Percentiles rank a stretch among this genome's conserved stretches.
These are phyloP conservation scores for Drosophila kurseongensis DNA, from an alignment of 1,140 invertebrate species.

Conservation along the genomic window DNA sequence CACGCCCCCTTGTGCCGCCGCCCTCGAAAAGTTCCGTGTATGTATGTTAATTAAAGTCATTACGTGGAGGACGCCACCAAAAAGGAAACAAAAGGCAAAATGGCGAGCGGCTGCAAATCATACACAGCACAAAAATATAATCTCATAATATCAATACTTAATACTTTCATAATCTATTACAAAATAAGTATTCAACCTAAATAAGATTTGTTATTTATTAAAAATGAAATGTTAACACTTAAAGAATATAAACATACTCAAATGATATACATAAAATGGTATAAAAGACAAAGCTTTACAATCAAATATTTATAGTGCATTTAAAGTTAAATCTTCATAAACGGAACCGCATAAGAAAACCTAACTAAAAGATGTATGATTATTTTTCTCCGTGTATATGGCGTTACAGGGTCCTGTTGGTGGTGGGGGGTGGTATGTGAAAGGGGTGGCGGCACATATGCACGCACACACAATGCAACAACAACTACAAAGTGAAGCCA, in stretches of 20 bases:
- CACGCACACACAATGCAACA: constrained; percentile 1
- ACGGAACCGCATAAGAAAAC: too few relatives aligned
- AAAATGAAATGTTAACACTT: too few relatives aligned
- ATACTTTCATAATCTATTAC: too few relatives aligned
- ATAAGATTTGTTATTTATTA: too few relatives aligned
- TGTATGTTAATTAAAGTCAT: constrained; percentile 80
- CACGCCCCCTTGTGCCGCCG: constrained; percentile 10
- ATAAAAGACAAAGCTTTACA: too few relatives aligned
- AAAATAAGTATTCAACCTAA: too few relatives aligned
- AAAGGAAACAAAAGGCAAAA: constrained; percentile 31
- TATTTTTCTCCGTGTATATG: constrained; percentile 12
- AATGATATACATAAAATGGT: neutral
- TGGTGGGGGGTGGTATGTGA: neutral
- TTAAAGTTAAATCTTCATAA: too few relatives aligned
- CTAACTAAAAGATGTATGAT: neutral
- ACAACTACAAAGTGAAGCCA: constrained; percentile 53
- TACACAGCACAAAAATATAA: neutral
- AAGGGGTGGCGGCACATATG: constrained; percentile 1
- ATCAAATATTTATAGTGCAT: too few relatives aligned
- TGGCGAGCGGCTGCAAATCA: constrained; percentile 4
- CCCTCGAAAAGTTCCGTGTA: constrained; percentile 30
- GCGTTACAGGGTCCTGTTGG: neutral
- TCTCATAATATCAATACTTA: neutral
- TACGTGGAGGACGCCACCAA: constrained; percentile 55
- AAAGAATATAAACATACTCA: too few relatives aligned